phyloP scores from a whole-genome alignment of 1,140 invertebrate species.

The Heliconius himera region DNA sequence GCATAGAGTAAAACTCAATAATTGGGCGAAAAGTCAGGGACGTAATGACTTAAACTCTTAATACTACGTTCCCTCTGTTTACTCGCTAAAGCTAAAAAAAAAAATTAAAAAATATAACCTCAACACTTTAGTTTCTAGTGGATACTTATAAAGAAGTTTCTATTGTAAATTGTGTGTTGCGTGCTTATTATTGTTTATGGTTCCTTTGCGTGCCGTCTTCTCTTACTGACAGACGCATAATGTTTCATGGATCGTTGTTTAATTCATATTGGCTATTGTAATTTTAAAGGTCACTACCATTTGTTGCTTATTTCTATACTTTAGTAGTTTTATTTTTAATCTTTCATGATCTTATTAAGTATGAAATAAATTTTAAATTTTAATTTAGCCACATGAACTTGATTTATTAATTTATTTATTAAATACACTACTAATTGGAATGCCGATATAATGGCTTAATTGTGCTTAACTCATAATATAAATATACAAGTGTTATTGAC shows the following conservation, averaged over 20 bases:
- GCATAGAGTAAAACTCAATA: not conserved
- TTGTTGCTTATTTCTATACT: slow-evolving; percentile 23
- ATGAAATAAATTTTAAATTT: slow-evolving; percentile 7
- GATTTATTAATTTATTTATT: slow-evolving; percentile 29
- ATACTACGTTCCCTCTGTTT: too few relatives aligned
- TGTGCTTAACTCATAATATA: slow-evolving; percentile 16
- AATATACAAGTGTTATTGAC: slow-evolving; percentile 2
- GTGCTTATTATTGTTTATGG: slow-evolving; percentile 48
- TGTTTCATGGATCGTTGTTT: slow-evolving; percentile 47
- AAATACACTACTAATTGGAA: slow-evolving; percentile 31
- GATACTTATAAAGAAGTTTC: slow-evolving; percentile 10
- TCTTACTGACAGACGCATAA: slow-evolving; percentile 50
- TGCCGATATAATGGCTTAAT: slow-evolving; percentile 32
- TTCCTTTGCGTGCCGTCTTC: slow-evolving; percentile 45
- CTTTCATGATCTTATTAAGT: not conserved
- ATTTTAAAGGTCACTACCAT: slow-evolving; percentile 38
- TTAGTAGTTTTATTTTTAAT: not conserved
- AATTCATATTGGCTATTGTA: slow-evolving; percentile 49
- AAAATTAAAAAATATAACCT: too few relatives aligned
- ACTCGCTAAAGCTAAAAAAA: too few relatives aligned
- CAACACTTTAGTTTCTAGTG: slow-evolving; percentile 22
- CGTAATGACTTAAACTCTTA: too few relatives aligned
- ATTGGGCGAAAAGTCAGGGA: too few relatives aligned
- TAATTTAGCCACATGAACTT: slow-evolving; percentile 12
- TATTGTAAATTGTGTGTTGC: slow-evolving; percentile 26